These are phyloP conservation scores for Fopius arisanus DNA, from an alignment of 1,140 invertebrate species.

Conservation along the genomic window DNA sequence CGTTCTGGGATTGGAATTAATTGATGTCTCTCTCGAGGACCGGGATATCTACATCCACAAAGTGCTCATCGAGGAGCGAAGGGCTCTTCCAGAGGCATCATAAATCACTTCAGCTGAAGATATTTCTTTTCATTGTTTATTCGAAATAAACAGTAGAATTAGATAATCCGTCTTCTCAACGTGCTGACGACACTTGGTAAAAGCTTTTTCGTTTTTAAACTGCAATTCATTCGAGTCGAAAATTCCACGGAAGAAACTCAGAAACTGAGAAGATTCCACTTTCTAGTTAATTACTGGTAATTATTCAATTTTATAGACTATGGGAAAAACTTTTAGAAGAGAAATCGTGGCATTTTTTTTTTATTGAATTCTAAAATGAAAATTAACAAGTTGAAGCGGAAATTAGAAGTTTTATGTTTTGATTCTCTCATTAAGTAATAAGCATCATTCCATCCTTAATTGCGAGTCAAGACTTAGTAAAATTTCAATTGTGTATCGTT, in stretches of 20 bases:
- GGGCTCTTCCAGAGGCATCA: neutral
- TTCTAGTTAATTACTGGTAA: too few relatives aligned
- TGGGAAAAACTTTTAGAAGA: neutral
- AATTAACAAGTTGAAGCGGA: too few relatives aligned
- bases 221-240: too few relatives aligned
- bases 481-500: too few relatives aligned
- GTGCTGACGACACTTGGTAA: neutral
- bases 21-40: conserved; percentile 63
- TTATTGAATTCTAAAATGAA: too few relatives aligned
- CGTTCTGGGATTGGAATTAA: conserved; percentile 65
- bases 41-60: conserved; percentile 65
- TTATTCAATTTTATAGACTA: too few relatives aligned
- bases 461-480: too few relatives aligned
- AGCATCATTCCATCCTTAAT: too few relatives aligned
- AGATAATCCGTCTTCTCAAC: neutral
- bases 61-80: neutral
- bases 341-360: too few relatives aligned
- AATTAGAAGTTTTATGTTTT: too few relatives aligned
- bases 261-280: neutral
- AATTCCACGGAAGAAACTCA: too few relatives aligned
- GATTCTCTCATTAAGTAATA: too few relatives aligned
- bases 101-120: neutral
- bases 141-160: neutral
- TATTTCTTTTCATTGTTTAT: conserved; percentile 15
- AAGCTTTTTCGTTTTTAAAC: neutral